Evolutionary conservation across 2,113 vertebrate genomes (phyloP), one percentile per base, ranked within the genome.

Genomic region (Stigmatopora nigra): DNA sequence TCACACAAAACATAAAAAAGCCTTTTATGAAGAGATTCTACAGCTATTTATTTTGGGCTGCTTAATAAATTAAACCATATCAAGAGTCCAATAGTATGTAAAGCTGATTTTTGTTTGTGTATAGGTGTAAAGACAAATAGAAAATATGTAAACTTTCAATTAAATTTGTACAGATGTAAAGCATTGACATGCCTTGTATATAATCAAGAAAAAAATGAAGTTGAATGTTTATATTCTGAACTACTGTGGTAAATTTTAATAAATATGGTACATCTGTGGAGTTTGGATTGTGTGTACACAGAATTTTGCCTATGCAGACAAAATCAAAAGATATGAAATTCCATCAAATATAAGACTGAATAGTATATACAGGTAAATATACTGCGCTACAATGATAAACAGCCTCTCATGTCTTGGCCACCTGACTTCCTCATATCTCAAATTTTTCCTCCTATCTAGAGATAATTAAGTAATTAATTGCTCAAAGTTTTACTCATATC

Each of bases 201-300:
- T 94, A 93, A 80, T 86, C 84, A 81, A 71, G 84, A 80, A 79
- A 89, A 81, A 86, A 64, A 68, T 76, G 70, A 63, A 86, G 78
- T 86, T 78, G 80, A 85, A 76, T 84, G 81, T 89, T 88, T 88
- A 78, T 89, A 86, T 82, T 51, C 67, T 79, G 63, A 82, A 84
- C 67, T 70, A 71, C 71, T 73, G 73, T 73, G 59, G 19, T 71
- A 60, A 77, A 67, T 75, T 72, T 71, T 4, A 88, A 86, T 87
- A 86, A 82, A 85, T 66, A 25, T 31, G 16, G 1, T 65, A 64
- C 69, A 75, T 52, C 12, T 68, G 65, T 36, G 12, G 19, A 51
- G 6, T 11, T 62, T n/a, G 12, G 17, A 48, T 10, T 8, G 3
- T 58, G 11, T 14, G 5, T 62, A 8, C 46, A 12, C 55, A 31